Evolutionary conservation across 2,888 invertebrate genomes (phyloP).

Genomic region (Tipula confusa): DNA sequence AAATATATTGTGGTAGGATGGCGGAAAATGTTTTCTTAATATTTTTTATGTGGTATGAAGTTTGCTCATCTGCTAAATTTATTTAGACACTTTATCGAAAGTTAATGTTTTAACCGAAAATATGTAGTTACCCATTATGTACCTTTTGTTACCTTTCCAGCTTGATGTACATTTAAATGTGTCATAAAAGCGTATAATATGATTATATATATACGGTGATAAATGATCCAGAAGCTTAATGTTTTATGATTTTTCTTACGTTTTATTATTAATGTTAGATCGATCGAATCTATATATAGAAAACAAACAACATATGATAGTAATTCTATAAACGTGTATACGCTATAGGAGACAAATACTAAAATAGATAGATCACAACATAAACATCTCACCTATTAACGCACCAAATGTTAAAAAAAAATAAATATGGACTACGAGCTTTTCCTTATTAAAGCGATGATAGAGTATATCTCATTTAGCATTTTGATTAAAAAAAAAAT

Average conservation of each 20-base stretch:
- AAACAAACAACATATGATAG: neutral
- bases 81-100: neutral
- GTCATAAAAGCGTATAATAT: neutral
- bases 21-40: neutral
- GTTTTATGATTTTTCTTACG: neutral
- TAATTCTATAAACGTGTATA: neutral
- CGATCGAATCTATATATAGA: neutral
- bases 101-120: neutral
- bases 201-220: neutral
- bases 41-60: neutral
- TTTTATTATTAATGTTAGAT: neutral
- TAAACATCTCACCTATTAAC: neutral
- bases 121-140: neutral
- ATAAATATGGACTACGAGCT: neutral
- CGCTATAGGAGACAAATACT: neutral
- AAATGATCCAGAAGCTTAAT: neutral
- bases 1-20: neutral
- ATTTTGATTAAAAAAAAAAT: neutral
- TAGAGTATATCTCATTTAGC: constrained; percentile 20
- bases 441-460: neutral
- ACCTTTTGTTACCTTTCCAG: neutral
- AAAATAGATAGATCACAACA: neutral
- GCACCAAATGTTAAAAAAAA: neutral
- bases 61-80: neutral
- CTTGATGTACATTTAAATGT: neutral